These are phyloP conservation scores for Oplegnathus fasciatus DNA, from an alignment of 2,113 vertebrate species.

Conservation along the genomic window DNA sequence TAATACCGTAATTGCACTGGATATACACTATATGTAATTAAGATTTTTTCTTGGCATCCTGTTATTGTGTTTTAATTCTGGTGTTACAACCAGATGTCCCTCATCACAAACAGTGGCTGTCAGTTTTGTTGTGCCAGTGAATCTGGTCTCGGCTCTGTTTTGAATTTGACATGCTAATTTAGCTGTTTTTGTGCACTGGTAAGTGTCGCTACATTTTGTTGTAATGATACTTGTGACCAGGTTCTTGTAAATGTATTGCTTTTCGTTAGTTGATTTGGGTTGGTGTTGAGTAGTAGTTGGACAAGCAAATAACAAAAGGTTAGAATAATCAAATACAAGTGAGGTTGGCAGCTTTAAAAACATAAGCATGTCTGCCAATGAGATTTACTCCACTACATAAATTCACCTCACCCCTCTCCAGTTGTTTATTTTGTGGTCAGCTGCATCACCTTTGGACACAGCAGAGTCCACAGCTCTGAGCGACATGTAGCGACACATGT, in stretches of 20 bases:
- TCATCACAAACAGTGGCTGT: slow-evolving; percentile 2
- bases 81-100: not conserved
- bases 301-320: not conserved
- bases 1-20: not conserved
- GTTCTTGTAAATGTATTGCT: not conserved
- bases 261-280: not conserved
- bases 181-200: not conserved
- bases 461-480: slow-evolving; percentile 42
- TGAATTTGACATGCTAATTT: not conserved
- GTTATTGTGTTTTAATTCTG: not conserved
- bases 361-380: not conserved
- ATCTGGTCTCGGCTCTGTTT: slow-evolving; percentile 11
- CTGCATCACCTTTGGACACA: slow-evolving; percentile 44
- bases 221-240: not conserved
- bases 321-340: not conserved
- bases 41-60: not conserved
- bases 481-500: slow-evolving; percentile 69
- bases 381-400: not conserved
- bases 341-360: not conserved
- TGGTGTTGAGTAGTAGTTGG: not conserved
- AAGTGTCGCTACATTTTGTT: not conserved
- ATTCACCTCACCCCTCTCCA: not conserved
- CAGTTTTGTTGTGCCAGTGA: not conserved
- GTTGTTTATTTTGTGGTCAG: slow-evolving; percentile 28
- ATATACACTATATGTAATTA: not conserved